Evolutionary conservation across 2,797 vertebrate genomes (phyloP), one percentile per base, ranked within the genome.

Genomic region (Platalea minor): DNA sequence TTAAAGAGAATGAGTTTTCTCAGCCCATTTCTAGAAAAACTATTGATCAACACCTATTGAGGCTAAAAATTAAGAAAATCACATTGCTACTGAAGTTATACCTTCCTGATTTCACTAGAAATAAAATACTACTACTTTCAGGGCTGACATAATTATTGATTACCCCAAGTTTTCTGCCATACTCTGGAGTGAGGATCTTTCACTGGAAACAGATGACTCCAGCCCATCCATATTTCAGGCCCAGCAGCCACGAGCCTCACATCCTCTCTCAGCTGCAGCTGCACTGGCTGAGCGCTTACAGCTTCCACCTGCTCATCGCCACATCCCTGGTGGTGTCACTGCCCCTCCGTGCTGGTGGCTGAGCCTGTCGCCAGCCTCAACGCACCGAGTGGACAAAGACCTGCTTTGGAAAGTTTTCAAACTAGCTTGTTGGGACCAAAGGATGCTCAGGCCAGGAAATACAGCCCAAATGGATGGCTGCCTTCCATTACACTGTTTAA

Each of bases 1-100:
- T 92, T 94, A 92, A 93, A 91, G 89, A 96, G 93, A 92, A 64
- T 56, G 92, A 92, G 61, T 65, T 73, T 94, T 92, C 85, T 87
- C 48, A 77, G 46, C 48, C 8, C 43, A 17, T 85, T 95, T 88
- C 82, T 63, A 89, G 87, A 78, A 92, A 93, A 93, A 84, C 64
- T 86, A 76, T 43, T 50, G 93, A 95, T 86, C 82, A 53, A 10
- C 74, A 94, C 59, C 69, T 70, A 76, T 1, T 50, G 82, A 91
- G 41, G 82, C 59, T 86, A 70, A 89, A 86, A 95, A 61, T 2
- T 4, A 59, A 70, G 74, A 21, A 82, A 90, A 76, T 45, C 23
- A 7, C 2, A 0, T 7, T 43, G 85, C 51, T 56, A 26, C 65
- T 10, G 39, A 76, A 81, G 75, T 24, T 5, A n/a, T 0, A 0